phyloP scores from a whole-genome alignment of 2,888 invertebrate genomes.

The Lasioglossum oenotherae region DNA sequence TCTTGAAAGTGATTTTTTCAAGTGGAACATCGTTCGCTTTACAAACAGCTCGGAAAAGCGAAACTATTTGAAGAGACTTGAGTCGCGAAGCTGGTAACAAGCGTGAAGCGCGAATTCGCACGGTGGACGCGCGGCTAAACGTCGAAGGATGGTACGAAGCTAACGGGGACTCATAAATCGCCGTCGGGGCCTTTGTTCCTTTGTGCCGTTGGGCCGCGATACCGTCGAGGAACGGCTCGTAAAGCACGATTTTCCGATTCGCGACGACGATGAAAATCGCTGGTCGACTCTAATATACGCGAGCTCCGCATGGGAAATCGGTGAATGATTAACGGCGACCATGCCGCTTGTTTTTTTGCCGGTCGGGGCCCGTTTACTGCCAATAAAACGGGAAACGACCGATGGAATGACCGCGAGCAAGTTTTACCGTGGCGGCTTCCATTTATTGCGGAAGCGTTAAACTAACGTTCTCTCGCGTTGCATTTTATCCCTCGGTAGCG shows the following conservation, averaged over 20 bases:
- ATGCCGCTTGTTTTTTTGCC: neutral
- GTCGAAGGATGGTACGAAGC: conserved; percentile 21
- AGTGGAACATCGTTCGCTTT: neutral
- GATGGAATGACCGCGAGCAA: conserved; percentile 4
- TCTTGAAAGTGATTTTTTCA: neutral
- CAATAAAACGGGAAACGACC: conserved; percentile 38
- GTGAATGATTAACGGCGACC: conserved; percentile 44
- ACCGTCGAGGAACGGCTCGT: conserved; percentile 46
- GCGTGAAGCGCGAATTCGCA: neutral
- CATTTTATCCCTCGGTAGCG: neutral
- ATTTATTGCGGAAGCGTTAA: conserved; percentile 26
- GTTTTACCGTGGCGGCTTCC: conserved; percentile 26
- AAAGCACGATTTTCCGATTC: conserved; percentile 54
- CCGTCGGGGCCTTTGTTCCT: conserved; percentile 40
- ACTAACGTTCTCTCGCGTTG: neutral
- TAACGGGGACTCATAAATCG: conserved; percentile 65
- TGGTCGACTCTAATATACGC: conserved; percentile 30
- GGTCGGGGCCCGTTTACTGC: conserved; percentile 19
- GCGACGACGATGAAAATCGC: conserved; percentile 50
- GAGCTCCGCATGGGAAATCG: conserved; percentile 23
- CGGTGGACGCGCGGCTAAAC: conserved; percentile 5
- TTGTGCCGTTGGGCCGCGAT: neutral
- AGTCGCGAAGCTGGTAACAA: neutral
- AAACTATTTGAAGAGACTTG: neutral
- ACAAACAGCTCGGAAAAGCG: neutral